A percentile compares a stretch with the other conserved stretches of the same genome.
These are phyloP conservation scores for Parazoanthus atlanticus DNA, from an alignment of 92 coral and sea anemone species.

Conservation along the genomic window DNA sequence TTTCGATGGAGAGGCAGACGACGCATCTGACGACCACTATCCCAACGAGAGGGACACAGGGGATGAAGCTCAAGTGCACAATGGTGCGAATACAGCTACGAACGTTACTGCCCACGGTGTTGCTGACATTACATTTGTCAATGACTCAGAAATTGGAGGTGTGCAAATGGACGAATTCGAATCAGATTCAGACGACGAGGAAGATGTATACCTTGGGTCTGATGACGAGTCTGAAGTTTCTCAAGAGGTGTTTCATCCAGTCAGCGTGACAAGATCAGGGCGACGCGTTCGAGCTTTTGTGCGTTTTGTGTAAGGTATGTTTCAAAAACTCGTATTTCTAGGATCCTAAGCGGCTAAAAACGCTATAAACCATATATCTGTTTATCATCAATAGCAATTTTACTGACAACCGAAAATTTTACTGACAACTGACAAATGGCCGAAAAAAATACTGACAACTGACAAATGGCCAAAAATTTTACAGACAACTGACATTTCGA, in stretches of 20 bases:
- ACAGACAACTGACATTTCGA: slow-evolving; percentile 10
- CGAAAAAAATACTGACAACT: slow-evolving; percentile 4
- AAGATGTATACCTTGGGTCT: not conserved
- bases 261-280: slow-evolving; percentile 17
- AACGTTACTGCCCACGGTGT: slow-evolving; percentile 2
- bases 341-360: slow-evolving; percentile 9
- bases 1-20: slow-evolving; percentile 15
- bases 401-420: not conserved
- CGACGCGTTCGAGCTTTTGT: slow-evolving; percentile 11
- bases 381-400: not conserved
- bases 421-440: slow-evolving; percentile 31
- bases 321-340: not conserved
- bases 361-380: not conserved
- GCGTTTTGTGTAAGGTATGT: slow-evolving; percentile 19
- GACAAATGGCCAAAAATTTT: slow-evolving; percentile 8
- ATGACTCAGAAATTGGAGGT: slow-evolving; percentile 2
- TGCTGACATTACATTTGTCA: slow-evolving; percentile 10
- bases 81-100: slow-evolving; percentile 5
- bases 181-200: slow-evolving; percentile 23
- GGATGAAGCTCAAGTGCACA: not conserved
- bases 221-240: slow-evolving; percentile 15
- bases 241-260: slow-evolving; percentile 10
- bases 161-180: not conserved
- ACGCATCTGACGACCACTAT: slow-evolving; percentile 16
- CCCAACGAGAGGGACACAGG: slow-evolving; percentile 2